These are phyloP conservation scores for Tholera decimalis DNA, from an alignment of 2,888 invertebrate genomes.

Conservation along the genomic window DNA sequence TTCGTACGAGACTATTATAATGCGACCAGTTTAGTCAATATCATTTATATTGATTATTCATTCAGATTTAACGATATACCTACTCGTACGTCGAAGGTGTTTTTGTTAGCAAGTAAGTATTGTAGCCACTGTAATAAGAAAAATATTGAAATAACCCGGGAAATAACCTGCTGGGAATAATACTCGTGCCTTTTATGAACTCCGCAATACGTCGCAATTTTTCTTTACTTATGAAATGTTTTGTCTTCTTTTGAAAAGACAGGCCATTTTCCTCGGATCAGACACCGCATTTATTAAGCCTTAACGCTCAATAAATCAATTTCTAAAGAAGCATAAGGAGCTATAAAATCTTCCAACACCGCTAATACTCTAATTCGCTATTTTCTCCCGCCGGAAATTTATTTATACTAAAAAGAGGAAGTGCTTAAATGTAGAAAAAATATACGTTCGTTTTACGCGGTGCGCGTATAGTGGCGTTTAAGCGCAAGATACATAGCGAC, in stretches of 20 bases:
- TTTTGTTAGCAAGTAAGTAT: not conserved
- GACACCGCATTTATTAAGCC: slow-evolving; percentile 8
- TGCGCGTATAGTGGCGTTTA: slow-evolving; percentile 22
- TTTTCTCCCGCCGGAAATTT: slow-evolving; percentile 16
- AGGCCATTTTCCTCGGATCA: slow-evolving; percentile 8
- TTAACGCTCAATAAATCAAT: slow-evolving; percentile 37
- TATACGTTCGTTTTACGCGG: slow-evolving; percentile 15
- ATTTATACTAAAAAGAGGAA: not conserved
- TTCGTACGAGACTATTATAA: slow-evolving; percentile 13
- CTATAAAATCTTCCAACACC: slow-evolving; percentile 20
- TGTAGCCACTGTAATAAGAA: not conserved
- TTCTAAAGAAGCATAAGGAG: slow-evolving; percentile 2
- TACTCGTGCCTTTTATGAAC: not conserved
- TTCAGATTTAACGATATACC: slow-evolving; percentile 1
- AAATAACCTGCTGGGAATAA: not conserved
- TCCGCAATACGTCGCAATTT: not conserved
- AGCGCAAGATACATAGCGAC: slow-evolving; percentile 46
- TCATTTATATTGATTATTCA: not conserved
- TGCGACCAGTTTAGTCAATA: not conserved
- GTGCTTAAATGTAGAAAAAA: slow-evolving; percentile 5
- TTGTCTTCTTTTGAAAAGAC: not conserved
- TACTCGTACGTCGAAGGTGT: no score
- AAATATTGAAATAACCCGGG: not conserved
- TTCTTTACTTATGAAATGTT: not conserved
- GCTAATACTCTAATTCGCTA: slow-evolving; percentile 32